Percentiles rank a stretch among this genome's conserved stretches.
Conservation (phyloP, 2,888 invertebrate species). For the Actias luna region DNA sequence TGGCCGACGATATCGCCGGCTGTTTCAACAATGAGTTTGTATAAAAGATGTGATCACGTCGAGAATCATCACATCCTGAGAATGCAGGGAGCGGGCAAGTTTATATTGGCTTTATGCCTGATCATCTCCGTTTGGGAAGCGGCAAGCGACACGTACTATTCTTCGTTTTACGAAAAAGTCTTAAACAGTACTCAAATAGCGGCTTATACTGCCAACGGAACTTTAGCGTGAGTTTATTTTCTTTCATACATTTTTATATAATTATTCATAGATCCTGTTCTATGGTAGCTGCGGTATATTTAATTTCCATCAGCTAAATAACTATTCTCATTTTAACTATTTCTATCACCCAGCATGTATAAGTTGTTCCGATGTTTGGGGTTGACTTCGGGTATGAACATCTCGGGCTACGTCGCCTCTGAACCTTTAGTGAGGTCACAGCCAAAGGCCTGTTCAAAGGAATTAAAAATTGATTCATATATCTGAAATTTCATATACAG, state of each 20-base stretch:
- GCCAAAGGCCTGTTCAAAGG: too few species aligned
- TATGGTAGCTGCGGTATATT: too few species aligned
- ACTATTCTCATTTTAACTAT: too few species aligned
- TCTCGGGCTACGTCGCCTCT: too few species aligned
- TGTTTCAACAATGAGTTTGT: background rate
- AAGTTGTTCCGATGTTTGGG: too few species aligned
- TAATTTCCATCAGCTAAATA: too few species aligned
- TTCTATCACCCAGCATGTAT: too few species aligned
- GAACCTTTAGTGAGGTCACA: too few species aligned
- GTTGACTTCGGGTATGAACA: too few species aligned
- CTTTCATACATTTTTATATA: background rate
- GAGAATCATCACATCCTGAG: conserved; percentile 24
- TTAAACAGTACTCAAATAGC: conserved; percentile 10
- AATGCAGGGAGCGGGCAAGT: conserved; percentile 6
- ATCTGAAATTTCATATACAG: too few species aligned
- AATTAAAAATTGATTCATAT: too few species aligned
- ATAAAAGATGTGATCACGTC: background rate
- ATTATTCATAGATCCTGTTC: too few species aligned
- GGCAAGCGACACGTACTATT: conserved; percentile 10
- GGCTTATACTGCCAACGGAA: conserved; percentile 11
- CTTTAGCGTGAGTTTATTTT: conserved; percentile 14
- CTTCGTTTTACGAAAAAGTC: background rate
- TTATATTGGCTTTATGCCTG: background rate
- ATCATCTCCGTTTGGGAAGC: background rate
- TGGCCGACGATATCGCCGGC: conserved; percentile 24